Evolutionary conservation across 2,797 vertebrate genomes (phyloP).

Genomic region (Acrocephalus scirpaceus): DNA sequence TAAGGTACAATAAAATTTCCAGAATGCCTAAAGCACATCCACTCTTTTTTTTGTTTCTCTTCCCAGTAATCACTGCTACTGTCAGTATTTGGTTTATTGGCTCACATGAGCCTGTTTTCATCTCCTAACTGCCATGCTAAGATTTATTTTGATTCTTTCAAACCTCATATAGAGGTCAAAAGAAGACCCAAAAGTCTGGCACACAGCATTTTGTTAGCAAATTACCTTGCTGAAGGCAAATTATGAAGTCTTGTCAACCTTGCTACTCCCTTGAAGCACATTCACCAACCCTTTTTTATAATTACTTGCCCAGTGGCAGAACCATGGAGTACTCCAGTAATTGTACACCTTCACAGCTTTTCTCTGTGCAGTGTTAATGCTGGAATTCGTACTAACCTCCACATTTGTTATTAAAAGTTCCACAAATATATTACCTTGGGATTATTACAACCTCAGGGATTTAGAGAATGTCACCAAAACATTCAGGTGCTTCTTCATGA

Average conservation of each 20-base stretch:
- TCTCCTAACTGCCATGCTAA: neutral
- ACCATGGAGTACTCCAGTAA: neutral
- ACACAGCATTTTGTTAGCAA: neutral
- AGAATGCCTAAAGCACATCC: neutral
- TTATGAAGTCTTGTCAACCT: neutral
- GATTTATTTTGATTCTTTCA: neutral
- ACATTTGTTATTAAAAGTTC: neutral
- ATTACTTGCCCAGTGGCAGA: neutral
- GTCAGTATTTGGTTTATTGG: neutral
- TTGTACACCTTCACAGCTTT: neutral
- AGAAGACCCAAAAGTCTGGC: neutral
- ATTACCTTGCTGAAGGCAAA: neutral
- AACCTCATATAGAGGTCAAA: neutral
- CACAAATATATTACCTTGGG: neutral
- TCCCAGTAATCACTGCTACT: neutral
- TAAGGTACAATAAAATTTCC: neutral
- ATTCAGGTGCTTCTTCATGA: neutral
- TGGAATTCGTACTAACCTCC: neutral
- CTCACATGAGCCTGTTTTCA: neutral
- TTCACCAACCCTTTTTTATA: neutral
- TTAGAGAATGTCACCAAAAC: neutral
- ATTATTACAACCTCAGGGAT: neutral
- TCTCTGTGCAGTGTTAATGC: neutral
- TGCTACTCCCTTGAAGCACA: neutral
- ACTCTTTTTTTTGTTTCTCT: neutral